Base-by-base conservation (phyloP, 1,140 invertebrate genomes). In the Meloidogyne chitwoodi region DNA sequence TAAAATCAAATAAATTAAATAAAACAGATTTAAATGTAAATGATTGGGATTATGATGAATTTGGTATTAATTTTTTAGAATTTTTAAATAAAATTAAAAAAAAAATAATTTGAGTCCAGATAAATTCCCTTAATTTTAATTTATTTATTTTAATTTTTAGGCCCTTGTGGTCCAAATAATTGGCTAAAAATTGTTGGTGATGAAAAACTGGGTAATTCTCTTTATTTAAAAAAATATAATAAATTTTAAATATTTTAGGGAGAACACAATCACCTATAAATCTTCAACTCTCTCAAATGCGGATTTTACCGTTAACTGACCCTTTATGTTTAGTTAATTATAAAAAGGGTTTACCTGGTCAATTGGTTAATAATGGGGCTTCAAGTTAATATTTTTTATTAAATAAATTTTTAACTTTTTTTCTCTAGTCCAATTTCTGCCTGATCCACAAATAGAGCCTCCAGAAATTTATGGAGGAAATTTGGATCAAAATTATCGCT, bases 391-490 rank as follows among this genome's bases (percentile, higher is more conserved):
- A 6, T 38, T 41, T 44, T 27, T 77, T 14, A 22, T 67, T 34
- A 26, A 19, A 31, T 10, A 66, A 16, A 48, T n/a, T 8, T 14
- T 78, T 68, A 26, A 75, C 48, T 10, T 26, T 34, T 77, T 48
- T 77, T 8, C 77, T 84, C 74, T 31, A 85, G 83, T 85, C 26
- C 83, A 85, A 83, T 81, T 85, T 64, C 68, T 75, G 38, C 84
- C 83, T n/a, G 77, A 81, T 27, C 38, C 77, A 4, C 64, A 71
- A 19, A 48, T 72, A 10, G 81, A 83, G 24, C 27, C 48, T 10
- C 84, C 83, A 1, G 81, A 84, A 78, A 86, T 85, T 48, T 84
- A 81, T 48, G 83, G 83, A 12, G 83, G 83, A 0, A 70, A 78
- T n/a, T 71, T 85, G 29, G 83, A 85, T 68, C 83, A 85, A 61